Conservation (phyloP, 2,113 vertebrate species). For the Chamaetylas fuelleborni region DNA sequence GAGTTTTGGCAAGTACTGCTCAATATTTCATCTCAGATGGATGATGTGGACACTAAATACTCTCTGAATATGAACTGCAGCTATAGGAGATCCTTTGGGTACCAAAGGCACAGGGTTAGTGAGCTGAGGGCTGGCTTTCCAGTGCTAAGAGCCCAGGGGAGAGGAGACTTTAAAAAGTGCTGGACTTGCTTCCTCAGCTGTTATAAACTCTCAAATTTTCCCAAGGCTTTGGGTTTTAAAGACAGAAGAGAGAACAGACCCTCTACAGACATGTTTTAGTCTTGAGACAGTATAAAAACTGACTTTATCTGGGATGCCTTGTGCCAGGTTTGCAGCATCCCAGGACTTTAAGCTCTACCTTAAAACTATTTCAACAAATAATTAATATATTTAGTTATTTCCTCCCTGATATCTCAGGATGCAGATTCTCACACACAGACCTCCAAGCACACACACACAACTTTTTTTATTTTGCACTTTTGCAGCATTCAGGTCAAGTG, state of each 20-base stretch:
- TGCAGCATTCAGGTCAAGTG: background rate
- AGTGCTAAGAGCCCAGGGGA: background rate
- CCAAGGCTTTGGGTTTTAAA: background rate
- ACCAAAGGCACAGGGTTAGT: accelerated
- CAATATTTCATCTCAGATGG: background rate
- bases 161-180: background rate
- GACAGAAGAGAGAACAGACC: background rate
- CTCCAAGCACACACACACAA: background rate
- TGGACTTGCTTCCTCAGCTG: background rate
- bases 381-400: background rate
- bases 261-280: background rate
- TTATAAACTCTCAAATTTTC: background rate
- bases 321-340: background rate
- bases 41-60: background rate
- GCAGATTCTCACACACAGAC: background rate
- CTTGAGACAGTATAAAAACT: background rate
- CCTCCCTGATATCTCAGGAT: background rate
- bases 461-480: background rate
- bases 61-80: background rate
- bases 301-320: too few species aligned
- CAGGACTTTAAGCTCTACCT: background rate
- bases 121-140: background rate
- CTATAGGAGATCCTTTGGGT: background rate
- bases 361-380: background rate
- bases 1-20: background rate